A percentile compares a stretch with the other conserved stretches of the same genome.
Conservation (phyloP, 92 coral and sea anemone species). For the Actinernus sp. region DNA sequence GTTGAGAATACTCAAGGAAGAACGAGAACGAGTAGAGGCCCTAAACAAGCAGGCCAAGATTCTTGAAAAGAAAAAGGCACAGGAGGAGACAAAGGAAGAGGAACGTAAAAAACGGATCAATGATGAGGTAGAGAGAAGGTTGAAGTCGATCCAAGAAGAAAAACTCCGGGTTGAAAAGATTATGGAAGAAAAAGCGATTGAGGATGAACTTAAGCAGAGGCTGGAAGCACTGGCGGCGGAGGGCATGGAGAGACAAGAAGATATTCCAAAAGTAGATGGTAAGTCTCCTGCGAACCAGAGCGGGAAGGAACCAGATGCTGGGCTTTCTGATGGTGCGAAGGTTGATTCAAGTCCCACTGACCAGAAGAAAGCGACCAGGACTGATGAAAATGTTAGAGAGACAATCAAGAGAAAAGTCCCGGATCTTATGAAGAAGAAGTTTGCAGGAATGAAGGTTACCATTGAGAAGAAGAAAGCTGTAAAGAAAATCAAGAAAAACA, state of each 20-base stretch:
- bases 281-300: too few relatives aligned
- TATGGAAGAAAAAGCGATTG: slow-evolving; percentile 1
- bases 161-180: slow-evolving; percentile 14
- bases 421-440: slow-evolving; percentile 1
- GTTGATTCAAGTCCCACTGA: too few relatives aligned
- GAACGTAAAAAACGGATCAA: slow-evolving; percentile 3
- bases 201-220: background rate
- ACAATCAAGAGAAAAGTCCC: slow-evolving; percentile 6
- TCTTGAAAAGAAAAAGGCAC: background rate
- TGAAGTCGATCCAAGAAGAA: slow-evolving; percentile 11
- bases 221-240: slow-evolving; percentile 14
- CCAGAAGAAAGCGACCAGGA: slow-evolving; percentile 5
- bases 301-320: slow-evolving; percentile 7
- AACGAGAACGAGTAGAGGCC: slow-evolving; percentile 18
- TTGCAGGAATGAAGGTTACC: slow-evolving; percentile 7
- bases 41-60: slow-evolving; percentile 22
- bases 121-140: slow-evolving; percentile 8
- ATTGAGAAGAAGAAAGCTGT: slow-evolving; percentile 1
- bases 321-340: too few relatives aligned
- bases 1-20: slow-evolving; percentile 17
- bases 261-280: too few relatives aligned
- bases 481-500: slow-evolving; percentile 6
- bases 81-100: slow-evolving; percentile 5
- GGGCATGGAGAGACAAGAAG: background rate
- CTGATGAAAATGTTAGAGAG: slow-evolving; percentile 1